Evolutionary conservation across 1,140 invertebrate species (phyloP), one percentile per base, ranked within the genome.

Genomic region (Adoxophyes honmai): DNA sequence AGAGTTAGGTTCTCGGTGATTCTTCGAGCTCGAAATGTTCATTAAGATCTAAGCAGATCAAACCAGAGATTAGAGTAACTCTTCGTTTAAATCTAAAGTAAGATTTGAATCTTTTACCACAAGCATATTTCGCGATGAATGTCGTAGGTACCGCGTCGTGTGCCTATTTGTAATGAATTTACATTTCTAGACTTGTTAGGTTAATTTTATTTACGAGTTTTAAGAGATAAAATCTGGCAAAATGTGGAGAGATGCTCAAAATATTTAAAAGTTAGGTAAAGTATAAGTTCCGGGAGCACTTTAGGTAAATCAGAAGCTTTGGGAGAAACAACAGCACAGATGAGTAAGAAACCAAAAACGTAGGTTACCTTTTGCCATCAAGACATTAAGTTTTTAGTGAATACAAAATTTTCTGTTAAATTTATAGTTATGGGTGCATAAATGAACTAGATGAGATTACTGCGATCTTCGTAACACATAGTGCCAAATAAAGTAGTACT

Each of bases 101-200:
- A 84, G 80, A 80, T 74, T 81, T 82, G 78, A 77, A 56, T 81
- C 81, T 85, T 85, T 85, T 87, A 86, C 84, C 82, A 86, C 67
- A 78, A 81, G 70, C 73, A 76, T 86, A 88, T 88, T 88, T 88
- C 85, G 85, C 85, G 85, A 88, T 88, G 85, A 88, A 88, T 88
- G 85, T 69, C 76, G 79, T 56, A 68, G 77, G 81, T 74, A 77
- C 82, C 56, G 68, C 44, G 48, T 64, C 75, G 84, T 79, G 84
- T 79, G 79, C 81, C 84, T 78, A 71, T 75, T 81, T 78, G 73
- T 83, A 84, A 82, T 77, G 75, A 81, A 79, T 79, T 82, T 83
- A 76, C 69, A 83, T 84, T 81, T 81, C 75, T 87, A 85, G 76
- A 80, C 65, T 60, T 78, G 69, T 84, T 85, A 82, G 75, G 75